Conservation (phyloP, 2,888 invertebrate genomes). For the Ryuthela nishihirai region DNA sequence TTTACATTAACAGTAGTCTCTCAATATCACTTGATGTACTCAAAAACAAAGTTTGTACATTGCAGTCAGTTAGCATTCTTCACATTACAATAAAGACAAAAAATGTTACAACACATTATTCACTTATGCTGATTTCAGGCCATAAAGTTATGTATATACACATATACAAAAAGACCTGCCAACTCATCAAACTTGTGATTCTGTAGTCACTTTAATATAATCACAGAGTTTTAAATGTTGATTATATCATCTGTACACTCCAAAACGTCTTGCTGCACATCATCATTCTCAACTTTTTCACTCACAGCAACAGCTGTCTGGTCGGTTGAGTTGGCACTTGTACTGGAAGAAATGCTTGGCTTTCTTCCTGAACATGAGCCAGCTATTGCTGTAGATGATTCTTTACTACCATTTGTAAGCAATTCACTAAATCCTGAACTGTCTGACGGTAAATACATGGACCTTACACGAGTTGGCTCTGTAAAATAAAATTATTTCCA, state of each 20-base stretch:
- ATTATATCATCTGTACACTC: neutral
- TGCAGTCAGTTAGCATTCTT: too few species aligned
- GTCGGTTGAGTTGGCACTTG: neutral
- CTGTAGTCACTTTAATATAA: too few species aligned
- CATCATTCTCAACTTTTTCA: neutral
- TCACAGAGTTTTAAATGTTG: too few species aligned
- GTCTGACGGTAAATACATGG: constrained; percentile 18
- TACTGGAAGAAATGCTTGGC: neutral
- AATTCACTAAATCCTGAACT: constrained; percentile 11
- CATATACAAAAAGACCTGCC: too few species aligned
- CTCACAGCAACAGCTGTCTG: neutral
- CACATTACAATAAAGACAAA: too few species aligned
- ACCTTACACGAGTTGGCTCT: constrained; percentile 17
- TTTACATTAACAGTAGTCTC: too few species aligned
- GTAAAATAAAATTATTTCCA: neutral
- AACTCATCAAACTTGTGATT: too few species aligned
- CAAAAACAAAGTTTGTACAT: too few species aligned
- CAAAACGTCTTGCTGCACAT: neutral
- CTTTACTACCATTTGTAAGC: constrained; percentile 27
- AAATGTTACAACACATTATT: too few species aligned
- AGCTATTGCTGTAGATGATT: neutral
- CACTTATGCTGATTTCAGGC: too few species aligned
- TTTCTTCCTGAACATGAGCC: neutral
- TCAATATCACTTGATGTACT: too few species aligned
- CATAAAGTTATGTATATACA: too few species aligned